Evolutionary conservation across 2,888 invertebrate species (phyloP), one percentile per base, ranked within the genome.

Genomic region (Oscheius sp.): DNA sequence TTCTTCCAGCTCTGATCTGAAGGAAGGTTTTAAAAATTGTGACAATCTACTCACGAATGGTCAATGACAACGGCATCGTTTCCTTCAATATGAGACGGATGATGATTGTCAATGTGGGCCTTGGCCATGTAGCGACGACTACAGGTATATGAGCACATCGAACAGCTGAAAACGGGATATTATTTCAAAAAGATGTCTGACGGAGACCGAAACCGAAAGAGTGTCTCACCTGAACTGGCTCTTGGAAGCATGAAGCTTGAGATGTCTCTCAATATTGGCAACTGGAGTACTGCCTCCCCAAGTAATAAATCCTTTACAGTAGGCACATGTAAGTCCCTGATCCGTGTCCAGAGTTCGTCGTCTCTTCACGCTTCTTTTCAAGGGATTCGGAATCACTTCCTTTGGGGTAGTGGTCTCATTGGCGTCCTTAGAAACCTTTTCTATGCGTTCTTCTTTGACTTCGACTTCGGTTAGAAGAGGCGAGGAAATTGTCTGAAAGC

Each of bases 221-320:
- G 13, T 58, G 4, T 37, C 74, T n/a, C 5, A 79, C 79, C 76
- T 76, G 37, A 78, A 80, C 59, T 81, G 81, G 48, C 79, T 79
- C 51, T 78, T 79, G 1, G 78, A 76, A 21, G 81, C 81, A 66
- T 81, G 81, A n/a, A 81, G 65, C 29, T 76, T 68, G 9, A 79
- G 76, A 57, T 81, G 81, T 50, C 81, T 50, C 11, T 79, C 79
- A 57, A 81, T 58, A 66, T 78, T 77, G 66, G 78, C 78, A 53
- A 81, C 48, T 51, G 76, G 81, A 76, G 79, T 79, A 13, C 79
- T 76, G 42, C 77, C 68, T 7, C 55, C 55, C n/a, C 35, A 53
- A n/a, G 68, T 55, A 13, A 80, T 68, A 76, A 76, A n/a, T 75
- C 78, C 58, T 10, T 42, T 33, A 37, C 68, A 68, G n/a, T 33